Evolutionary conservation across 23 tunicate genomes (phyloP).

Genomic region (Trididemnum nubilum): DNA sequence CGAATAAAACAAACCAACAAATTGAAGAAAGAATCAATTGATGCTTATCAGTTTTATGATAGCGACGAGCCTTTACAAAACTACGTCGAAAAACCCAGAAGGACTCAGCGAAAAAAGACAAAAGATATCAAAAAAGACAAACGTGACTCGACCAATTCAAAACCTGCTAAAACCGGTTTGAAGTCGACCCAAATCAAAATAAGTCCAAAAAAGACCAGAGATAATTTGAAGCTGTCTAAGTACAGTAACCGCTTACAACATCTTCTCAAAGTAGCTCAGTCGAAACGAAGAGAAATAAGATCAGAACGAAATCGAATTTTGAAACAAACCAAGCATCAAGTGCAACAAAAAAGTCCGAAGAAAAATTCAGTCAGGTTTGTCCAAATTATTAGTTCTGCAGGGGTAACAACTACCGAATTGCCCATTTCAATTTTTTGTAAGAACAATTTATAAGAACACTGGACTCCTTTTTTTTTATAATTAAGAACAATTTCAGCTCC

Average conservation of each 20-base stretch:
- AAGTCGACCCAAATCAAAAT: not conserved
- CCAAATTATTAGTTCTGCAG: too few species aligned
- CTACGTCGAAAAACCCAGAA: not conserved
- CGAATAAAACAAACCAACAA: not conserved
- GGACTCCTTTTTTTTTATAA: too few species aligned
- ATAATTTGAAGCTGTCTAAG: not conserved
- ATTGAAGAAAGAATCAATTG: constrained; percentile 4
- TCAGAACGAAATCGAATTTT: not conserved
- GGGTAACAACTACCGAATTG: too few species aligned
- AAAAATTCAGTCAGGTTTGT: too few species aligned
- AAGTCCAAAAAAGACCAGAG: constrained; percentile 5
- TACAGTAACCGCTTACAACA: not conserved
- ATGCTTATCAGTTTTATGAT: constrained; percentile 41
- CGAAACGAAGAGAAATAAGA: not conserved
- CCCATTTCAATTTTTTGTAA: too few species aligned
- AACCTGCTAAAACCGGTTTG: constrained; percentile 13
- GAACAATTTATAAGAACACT: too few species aligned
- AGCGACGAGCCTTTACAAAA: constrained; percentile 3
- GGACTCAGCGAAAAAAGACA: constrained; percentile 18
- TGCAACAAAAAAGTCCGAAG: not conserved
- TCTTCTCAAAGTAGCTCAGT: not conserved
- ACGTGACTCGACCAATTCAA: constrained; percentile 1
- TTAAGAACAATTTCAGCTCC: too few species aligned
- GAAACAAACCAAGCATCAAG: not conserved
- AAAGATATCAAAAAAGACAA: constrained; percentile 4